Conservation (phyloP, 2,113 vertebrate genomes). For the Herpetotheres cachinnans region DNA sequence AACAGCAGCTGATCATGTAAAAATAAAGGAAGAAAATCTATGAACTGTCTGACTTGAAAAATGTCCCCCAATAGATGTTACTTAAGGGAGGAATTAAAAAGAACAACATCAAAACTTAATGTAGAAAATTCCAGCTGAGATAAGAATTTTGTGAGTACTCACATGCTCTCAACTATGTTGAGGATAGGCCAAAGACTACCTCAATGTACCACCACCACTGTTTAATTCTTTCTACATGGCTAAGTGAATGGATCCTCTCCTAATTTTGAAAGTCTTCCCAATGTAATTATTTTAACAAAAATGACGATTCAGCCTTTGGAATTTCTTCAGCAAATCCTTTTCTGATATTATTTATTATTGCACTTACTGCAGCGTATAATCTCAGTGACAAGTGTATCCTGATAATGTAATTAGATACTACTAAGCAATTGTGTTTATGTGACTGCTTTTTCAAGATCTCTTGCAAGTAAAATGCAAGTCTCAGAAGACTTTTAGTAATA, state of each 20-base stretch:
- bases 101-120: background rate
- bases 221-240: conserved; percentile 29
- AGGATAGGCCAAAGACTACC: conserved; percentile 34
- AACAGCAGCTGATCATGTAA: background rate
- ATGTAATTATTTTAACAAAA: conserved; percentile 60
- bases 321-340: conserved; percentile 59
- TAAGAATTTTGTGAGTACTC: conserved; percentile 3
- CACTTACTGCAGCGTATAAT: conserved; percentile 19
- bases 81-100: background rate
- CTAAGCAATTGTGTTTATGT: conserved; percentile 1
- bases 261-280: conserved; percentile 54
- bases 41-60: background rate
- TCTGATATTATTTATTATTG: conserved; percentile 61
- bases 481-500: background rate
- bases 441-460: background rate
- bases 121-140: conserved; percentile 36
- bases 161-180: background rate
- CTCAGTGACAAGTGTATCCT: conserved; percentile 10
- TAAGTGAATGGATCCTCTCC: conserved; percentile 15
- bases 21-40: conserved; percentile 14
- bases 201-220: background rate
- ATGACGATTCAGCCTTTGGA: conserved; percentile 61
- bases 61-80: background rate
- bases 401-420: conserved; percentile 48
- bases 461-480: background rate